Evolutionary conservation across 2,797 vertebrate genomes (phyloP), one percentile per base, ranked within the genome.

Genomic region (Ispidina picta): DNA sequence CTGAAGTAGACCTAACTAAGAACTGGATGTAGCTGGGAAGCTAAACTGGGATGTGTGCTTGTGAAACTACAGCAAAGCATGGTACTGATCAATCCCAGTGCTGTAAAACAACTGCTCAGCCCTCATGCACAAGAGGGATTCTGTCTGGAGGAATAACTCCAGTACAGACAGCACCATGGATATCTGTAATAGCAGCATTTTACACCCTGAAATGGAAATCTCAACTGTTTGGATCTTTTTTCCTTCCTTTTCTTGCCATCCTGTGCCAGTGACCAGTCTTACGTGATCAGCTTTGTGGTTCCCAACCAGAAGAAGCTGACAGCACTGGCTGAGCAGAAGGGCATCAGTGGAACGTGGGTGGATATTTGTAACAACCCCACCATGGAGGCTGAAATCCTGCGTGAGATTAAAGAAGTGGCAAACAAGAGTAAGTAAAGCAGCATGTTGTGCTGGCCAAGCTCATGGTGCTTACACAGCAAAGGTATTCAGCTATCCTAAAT

Each of bases 261-360:
- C 49, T 49, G 26, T 93, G 95, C 63, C 95, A 99, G 99, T 83
- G 98, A 99, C 26, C 99, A 99, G 97, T 99, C 99, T 90, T 99
- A 99, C 0, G 98, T 99, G 91, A 99, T 99, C 98, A 99, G 99
- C 96, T 99, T 99, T 88, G 99, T 99, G 97, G 99, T 99, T 95
- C 99, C 99, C n/a, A 99, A 99, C 94, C 99, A 99, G 96, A 99
- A 99, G 96, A 98, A 90, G 88, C 90, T 99, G 96, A 99, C 92
- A 0, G 96, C 97, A 16, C 63, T 99, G 93, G 99, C 99, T 60
- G 98, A 98, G 91, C 98, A 98, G 96, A 98, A 98, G 22, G 98
- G 98, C 22, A 97, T 99, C 15, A 86, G 90, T 60, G 98, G 98
- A n/a, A 94, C 95, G 39, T 99, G 98, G 98, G 98, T 98, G 86